Evolutionary conservation across 2,888 invertebrate species (phyloP).

Genomic region (Chironomus tentans): DNA sequence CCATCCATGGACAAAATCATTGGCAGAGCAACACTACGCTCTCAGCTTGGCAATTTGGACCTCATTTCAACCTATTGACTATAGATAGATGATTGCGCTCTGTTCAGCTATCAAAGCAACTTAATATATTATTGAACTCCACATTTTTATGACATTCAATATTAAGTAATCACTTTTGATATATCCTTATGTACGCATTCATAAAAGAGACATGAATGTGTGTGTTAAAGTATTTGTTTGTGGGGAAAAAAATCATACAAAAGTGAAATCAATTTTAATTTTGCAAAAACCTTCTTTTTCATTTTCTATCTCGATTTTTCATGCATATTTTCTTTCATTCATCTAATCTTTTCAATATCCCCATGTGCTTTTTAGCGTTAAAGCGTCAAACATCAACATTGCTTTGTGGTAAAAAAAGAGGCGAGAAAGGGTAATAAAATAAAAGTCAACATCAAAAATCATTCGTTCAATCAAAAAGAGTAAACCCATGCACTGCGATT

Average conservation of each 20-base stretch:
- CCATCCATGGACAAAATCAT: too few species aligned
- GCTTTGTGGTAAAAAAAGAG: too few species aligned
- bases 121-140: background rate
- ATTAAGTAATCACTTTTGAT: background rate
- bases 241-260: background rate
- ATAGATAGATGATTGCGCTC: too few species aligned
- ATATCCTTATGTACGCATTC: too few species aligned
- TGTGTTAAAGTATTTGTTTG: background rate
- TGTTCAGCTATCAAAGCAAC: too few species aligned
- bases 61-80: too few species aligned
- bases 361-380: background rate
- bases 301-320: background rate
- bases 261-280: slow-evolving; percentile 21
- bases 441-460: slow-evolving; percentile 25
- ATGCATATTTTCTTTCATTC: background rate
- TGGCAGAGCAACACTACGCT: too few species aligned
- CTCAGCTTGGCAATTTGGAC: too few species aligned
- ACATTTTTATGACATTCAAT: background rate
- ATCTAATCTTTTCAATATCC: background rate
- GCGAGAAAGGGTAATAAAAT: slow-evolving; percentile 5
- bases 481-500: background rate
- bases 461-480: slow-evolving; percentile 17
- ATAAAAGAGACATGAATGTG: too few species aligned
- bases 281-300: background rate
- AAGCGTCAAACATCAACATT: background rate